Evolutionary conservation across 2,113 vertebrate genomes (phyloP).

Genomic region (Dryoscopus gambensis): DNA sequence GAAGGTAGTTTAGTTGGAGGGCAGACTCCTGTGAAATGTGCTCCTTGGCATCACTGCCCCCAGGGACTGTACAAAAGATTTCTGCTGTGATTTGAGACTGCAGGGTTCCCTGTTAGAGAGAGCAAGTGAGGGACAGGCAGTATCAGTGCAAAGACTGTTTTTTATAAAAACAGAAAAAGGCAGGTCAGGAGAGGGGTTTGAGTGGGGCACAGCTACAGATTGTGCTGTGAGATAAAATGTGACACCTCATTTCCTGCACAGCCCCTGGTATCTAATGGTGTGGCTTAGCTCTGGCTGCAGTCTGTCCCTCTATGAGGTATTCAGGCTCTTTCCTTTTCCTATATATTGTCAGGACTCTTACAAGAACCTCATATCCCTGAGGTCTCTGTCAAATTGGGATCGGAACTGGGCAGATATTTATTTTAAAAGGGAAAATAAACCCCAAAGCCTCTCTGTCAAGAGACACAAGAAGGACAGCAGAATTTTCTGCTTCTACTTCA

Average conservation of each 20-base stretch:
- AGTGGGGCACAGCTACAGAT: neutral
- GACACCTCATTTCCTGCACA: neutral
- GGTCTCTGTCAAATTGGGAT: neutral
- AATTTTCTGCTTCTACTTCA: neutral
- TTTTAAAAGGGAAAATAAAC: neutral
- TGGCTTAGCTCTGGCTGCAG: neutral
- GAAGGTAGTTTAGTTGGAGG: neutral
- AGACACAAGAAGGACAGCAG: neutral
- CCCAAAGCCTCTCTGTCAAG: neutral
- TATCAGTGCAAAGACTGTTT: neutral
- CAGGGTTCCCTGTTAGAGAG: fast-evolving
- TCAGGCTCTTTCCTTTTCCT: neutral
- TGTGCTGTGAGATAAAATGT: neutral
- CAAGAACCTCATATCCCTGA: neutral
- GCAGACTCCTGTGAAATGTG: neutral
- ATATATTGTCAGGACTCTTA: neutral
- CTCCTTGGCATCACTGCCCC: neutral
- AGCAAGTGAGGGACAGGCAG: neutral
- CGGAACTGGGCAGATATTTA: neutral
- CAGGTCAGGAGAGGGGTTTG: neutral
- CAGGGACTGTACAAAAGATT: neutral
- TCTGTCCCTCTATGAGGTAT: neutral
- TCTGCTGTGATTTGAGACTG: neutral
- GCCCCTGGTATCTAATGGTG: neutral
- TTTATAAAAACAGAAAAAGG: neutral